Evolutionary conservation across 2,797 vertebrate genomes (phyloP).

Genomic region (Tolypeutes matacus): DNA sequence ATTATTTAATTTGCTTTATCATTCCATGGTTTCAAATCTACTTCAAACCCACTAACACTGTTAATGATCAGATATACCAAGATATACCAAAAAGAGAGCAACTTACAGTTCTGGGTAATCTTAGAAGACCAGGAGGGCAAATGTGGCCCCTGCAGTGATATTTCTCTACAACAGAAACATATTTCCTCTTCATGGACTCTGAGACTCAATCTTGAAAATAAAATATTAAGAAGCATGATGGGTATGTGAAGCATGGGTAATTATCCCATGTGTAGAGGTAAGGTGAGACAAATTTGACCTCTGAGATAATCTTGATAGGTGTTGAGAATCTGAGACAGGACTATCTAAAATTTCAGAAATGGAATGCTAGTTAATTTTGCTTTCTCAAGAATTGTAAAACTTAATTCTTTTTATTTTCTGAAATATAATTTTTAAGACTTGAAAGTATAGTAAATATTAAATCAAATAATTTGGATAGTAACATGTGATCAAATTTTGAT

Average conservation of each 20-base stretch:
- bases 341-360: background rate
- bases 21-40: background rate
- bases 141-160: background rate
- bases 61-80: too few species aligned
- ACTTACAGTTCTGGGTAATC: too few species aligned
- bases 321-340: background rate
- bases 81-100: conserved; percentile 50
- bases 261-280: background rate
- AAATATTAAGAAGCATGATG: background rate
- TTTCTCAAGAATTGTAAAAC: too few species aligned
- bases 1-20: background rate
- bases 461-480: too few species aligned
- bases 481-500: too few species aligned
- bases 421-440: too few species aligned
- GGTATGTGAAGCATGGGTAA: too few species aligned
- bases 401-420: too few species aligned
- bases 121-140: conserved; percentile 70
- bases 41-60: too few species aligned
- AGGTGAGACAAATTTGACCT: background rate
- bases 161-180: conserved; percentile 6
- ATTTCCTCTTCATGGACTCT: background rate
- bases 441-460: too few species aligned
- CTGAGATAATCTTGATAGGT: background rate
- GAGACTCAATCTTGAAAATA: background rate
- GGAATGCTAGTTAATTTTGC: background rate